Evolutionary conservation across 2,797 vertebrate species (phyloP).

Genomic region (Poecilia velifera): DNA sequence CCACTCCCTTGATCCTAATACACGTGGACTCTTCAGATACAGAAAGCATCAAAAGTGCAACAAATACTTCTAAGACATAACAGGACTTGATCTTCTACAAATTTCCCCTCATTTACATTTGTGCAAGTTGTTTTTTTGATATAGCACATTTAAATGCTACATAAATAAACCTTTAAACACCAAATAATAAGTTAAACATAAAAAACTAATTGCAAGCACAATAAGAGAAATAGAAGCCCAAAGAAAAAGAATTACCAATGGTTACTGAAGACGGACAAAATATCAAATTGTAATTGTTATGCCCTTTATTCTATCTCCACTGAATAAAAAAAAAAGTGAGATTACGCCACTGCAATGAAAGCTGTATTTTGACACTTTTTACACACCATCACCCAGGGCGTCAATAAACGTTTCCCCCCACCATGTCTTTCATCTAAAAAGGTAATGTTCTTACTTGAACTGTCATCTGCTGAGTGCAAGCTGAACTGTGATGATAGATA

Average conservation of each 20-base stretch:
- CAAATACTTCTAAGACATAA: background rate
- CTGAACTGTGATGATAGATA: constrained; percentile 27
- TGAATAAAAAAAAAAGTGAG: background rate
- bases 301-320: background rate
- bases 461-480: constrained; percentile 21
- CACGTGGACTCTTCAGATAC: background rate
- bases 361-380: background rate
- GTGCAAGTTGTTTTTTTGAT: background rate
- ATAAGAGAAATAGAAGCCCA: background rate
- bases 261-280: background rate
- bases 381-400: background rate
- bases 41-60: background rate
- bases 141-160: background rate
- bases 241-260: background rate
- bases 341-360: background rate
- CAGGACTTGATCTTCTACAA: background rate
- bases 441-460: constrained; percentile 16
- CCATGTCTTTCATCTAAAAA: background rate
- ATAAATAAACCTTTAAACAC: background rate
- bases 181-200: background rate
- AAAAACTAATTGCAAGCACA: background rate
- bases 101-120: background rate
- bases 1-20: background rate
- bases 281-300: background rate
- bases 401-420: background rate